Percentiles rank a stretch among this genome's conserved stretches.
These are phyloP conservation scores for Leptinotarsa peninsularis DNA, from an alignment of 2,888 invertebrate genomes.

Conservation along the genomic window DNA sequence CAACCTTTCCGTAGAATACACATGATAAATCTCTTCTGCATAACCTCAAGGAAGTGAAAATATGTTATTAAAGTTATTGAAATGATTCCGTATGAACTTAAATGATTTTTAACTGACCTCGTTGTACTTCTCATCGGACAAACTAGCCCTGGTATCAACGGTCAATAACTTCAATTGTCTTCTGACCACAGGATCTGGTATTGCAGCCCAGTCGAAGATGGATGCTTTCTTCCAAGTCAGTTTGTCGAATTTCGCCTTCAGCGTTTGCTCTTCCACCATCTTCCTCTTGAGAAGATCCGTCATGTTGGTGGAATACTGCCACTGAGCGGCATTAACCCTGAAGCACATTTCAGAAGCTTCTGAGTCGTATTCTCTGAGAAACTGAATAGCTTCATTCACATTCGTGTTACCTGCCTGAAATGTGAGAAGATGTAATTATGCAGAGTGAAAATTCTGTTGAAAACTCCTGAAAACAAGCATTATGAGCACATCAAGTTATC, in stretches of 20 bases:
- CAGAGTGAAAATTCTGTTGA: no score
- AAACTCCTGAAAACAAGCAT: no score
- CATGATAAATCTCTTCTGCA: no score
- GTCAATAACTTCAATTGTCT: constrained; percentile 79
- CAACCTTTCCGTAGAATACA: no score
- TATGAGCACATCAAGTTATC: no score
- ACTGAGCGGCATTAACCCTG: constrained; percentile 77
- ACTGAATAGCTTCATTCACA: constrained; percentile 76
- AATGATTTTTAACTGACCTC: constrained; percentile 69
- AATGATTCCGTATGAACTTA: no score
- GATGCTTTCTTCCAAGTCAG: constrained; percentile 81
- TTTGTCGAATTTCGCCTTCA: constrained; percentile 80
- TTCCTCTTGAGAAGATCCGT: constrained; percentile 77
- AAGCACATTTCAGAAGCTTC: constrained; percentile 81
- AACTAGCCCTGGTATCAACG: constrained; percentile 78
- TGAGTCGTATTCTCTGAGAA: constrained; percentile 78
- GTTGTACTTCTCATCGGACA: constrained; percentile 79
- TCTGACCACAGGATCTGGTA: constrained; percentile 75
- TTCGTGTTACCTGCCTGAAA: constrained; percentile 75
- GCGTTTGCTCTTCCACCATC: constrained; percentile 79
- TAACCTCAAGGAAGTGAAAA: no score
- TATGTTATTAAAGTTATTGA: no score
- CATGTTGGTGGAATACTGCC: constrained; percentile 83
- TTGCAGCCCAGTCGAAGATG: constrained; percentile 75
- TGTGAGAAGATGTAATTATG: background rate